A percentile compares a stretch with the other conserved stretches of the same genome.
Conservation (phyloP, 1,140 invertebrate species). For the Megalopta genalis region DNA sequence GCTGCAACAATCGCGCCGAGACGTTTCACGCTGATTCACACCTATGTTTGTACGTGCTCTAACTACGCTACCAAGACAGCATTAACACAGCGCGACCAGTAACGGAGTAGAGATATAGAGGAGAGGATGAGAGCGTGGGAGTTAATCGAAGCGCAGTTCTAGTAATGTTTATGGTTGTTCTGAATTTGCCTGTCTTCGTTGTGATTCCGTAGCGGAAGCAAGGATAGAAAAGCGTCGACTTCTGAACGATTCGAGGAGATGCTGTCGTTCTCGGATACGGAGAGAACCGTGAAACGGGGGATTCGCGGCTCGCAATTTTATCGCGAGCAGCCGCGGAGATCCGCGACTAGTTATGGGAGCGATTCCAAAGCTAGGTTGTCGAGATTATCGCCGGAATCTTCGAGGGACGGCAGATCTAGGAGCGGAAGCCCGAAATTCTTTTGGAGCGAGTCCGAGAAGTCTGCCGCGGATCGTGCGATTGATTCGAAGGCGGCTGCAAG, state of each 20-base stretch:
- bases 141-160: too few relatives aligned
- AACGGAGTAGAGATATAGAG: not conserved
- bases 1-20: not conserved
- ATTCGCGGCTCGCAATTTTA: not conserved
- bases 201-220: conserved; percentile 10
- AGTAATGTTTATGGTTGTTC: too few relatives aligned
- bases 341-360: not conserved
- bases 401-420: not conserved
- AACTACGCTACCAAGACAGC: not conserved
- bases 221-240: not conserved
- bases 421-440: conserved; percentile 10
- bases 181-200: not conserved
- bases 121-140: too few relatives aligned
- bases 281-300: not conserved
- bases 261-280: not conserved
- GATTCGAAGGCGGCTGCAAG: not conserved
- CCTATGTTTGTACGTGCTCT: conserved; percentile 6
- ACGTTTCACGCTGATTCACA: not conserved
- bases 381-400: not conserved
- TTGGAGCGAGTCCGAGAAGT: not conserved
- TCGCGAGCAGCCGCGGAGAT: not conserved
- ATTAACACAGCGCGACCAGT: conserved; percentile 20
- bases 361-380: not conserved
- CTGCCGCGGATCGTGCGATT: not conserved
- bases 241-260: not conserved